A percentile compares a stretch with the other conserved stretches of the same genome.
Conservation (phyloP, 2,888 invertebrate genomes). For the Tuberolachnus salignus region DNA sequence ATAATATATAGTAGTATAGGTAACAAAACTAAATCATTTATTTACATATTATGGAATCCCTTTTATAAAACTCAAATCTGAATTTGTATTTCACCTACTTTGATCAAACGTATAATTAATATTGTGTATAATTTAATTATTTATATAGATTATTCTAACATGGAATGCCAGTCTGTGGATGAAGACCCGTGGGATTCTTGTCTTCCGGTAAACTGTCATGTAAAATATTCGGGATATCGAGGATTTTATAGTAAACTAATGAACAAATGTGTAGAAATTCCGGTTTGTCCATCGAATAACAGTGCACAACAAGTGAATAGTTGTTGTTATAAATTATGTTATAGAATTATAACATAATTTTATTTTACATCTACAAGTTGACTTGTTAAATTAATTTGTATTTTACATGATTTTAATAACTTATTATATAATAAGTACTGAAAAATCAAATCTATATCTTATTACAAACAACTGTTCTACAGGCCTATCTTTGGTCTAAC, state of each 20-base stretch:
- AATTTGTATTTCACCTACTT: too few species aligned
- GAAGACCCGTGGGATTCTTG: conserved; percentile 65
- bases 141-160: not conserved
- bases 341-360: too few species aligned
- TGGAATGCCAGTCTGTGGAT: conserved; percentile 63
- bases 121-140: not conserved
- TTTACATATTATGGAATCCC: too few species aligned
- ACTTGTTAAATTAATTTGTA: not conserved
- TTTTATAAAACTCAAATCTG: too few species aligned
- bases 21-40: too few species aligned
- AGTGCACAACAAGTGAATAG: conserved; percentile 17
- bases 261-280: conserved; percentile 42
- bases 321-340: not conserved
- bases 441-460: too few species aligned
- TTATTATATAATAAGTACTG: too few species aligned
- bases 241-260: conserved; percentile 64
- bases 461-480: not conserved
- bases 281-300: conserved; percentile 31
- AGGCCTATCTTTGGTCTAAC: conserved; percentile 22
- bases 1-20: too few species aligned
- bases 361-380: too few species aligned
- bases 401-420: not conserved
- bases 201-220: conserved; percentile 66
- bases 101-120: too few species aligned
- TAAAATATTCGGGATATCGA: conserved; percentile 66